Percentiles rank a stretch among this genome's conserved stretches.
phyloP scores from a whole-genome alignment of 2,888 invertebrate genomes.

The Meganola albula region DNA sequence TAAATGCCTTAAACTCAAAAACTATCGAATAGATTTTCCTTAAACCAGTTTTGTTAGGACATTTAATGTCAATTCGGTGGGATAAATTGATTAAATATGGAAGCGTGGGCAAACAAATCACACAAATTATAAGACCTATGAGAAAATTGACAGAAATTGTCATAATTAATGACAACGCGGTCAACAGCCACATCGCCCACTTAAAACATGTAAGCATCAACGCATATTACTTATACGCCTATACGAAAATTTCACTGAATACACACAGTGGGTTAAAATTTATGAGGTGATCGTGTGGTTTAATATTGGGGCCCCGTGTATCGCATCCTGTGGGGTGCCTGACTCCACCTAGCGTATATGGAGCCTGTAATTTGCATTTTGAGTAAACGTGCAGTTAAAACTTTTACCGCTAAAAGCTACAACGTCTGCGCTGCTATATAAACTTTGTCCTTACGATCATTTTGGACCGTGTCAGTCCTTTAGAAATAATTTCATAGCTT shows the following conservation, averaged over 20 bases:
- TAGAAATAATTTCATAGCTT: conserved; percentile 35
- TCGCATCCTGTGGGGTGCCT: conserved; percentile 58
- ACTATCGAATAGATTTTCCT: too few relatives aligned
- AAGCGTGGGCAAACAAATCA: too few relatives aligned
- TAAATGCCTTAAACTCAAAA: too few relatives aligned
- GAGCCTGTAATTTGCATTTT: conserved; percentile 72
- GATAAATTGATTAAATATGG: too few relatives aligned
- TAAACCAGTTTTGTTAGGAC: too few relatives aligned
- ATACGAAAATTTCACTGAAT: conserved; percentile 55
- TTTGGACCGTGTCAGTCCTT: conserved; percentile 33
- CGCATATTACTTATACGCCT: too few relatives aligned
- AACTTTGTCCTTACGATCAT: conserved; percentile 46
- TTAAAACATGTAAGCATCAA: conserved; percentile 54
- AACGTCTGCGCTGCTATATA: conserved; percentile 47
- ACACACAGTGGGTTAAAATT: conserved; percentile 55
- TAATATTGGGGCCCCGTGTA: conserved; percentile 69
- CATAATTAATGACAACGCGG: too few relatives aligned
- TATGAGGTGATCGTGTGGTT: conserved; percentile 66
- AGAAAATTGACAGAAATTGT: too few relatives aligned
- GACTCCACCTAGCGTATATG: conserved; percentile 49
- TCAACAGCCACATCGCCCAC: conserved; percentile 10
- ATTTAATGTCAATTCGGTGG: too few relatives aligned
- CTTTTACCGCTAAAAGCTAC: conserved; percentile 59
- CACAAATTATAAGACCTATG: too few relatives aligned
- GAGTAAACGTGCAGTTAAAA: conserved; percentile 70